A percentile compares a stretch with the other conserved stretches of the same genome.
phyloP scores from a whole-genome alignment of 1,140 invertebrate genomes.

The Papilio xuthus region DNA sequence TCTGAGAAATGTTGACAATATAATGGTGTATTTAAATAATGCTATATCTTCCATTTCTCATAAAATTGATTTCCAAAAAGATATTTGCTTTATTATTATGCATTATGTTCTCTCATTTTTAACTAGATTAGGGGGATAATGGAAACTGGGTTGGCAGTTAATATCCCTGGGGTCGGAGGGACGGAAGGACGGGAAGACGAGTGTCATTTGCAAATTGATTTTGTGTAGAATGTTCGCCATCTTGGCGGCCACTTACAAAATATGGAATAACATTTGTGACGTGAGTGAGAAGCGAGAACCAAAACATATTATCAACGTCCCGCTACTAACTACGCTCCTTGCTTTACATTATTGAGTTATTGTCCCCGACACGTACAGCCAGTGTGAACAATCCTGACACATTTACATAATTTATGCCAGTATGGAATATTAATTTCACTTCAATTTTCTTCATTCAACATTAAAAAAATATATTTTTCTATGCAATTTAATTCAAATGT shows the following conservation, averaged over 20 bases:
- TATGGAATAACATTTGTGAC: slow-evolving; percentile 28
- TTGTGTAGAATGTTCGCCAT: neutral
- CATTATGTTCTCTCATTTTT: slow-evolving; percentile 15
- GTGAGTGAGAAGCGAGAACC: slow-evolving; percentile 7
- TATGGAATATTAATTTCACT: neutral
- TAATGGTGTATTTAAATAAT: neutral
- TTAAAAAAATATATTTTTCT: too few species aligned
- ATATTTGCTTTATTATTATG: neutral
- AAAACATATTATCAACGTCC: slow-evolving; percentile 14
- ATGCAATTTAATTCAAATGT: too few species aligned
- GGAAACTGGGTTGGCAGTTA: slow-evolving; percentile 8
- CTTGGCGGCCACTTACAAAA: neutral
- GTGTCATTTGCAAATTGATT: slow-evolving; percentile 33
- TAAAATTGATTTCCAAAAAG: neutral
- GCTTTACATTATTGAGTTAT: slow-evolving; percentile 13
- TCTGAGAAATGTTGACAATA: neutral
- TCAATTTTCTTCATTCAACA: too few species aligned
- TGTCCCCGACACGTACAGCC: neutral
- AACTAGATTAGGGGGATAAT: slow-evolving; percentile 16
- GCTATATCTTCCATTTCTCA: neutral
- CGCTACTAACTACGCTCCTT: neutral
- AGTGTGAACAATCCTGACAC: neutral
- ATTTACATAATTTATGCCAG: neutral
- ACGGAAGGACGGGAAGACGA: too few species aligned
- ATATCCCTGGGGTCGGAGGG: slow-evolving; percentile 12